These are phyloP conservation scores for Athalia circularis DNA, from an alignment of 2,888 invertebrate species.

Conservation along the genomic window DNA sequence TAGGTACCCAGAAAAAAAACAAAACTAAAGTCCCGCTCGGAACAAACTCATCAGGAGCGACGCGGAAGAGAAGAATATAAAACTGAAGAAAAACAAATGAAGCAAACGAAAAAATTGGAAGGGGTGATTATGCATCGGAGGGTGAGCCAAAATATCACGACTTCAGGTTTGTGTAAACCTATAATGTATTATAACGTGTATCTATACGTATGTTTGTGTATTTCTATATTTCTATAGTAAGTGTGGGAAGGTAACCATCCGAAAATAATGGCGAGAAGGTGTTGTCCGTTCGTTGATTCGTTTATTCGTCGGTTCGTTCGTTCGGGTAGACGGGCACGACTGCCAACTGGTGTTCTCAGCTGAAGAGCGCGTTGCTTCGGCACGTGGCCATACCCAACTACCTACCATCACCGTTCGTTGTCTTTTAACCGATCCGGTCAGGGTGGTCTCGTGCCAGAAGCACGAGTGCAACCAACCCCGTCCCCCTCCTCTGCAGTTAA, in stretches of 20 bases:
- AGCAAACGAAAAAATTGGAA: too few relatives aligned
- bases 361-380: not conserved
- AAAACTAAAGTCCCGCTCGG: too few relatives aligned
- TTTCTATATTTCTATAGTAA: conserved; percentile 3
- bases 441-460: conserved; percentile 37
- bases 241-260: conserved; percentile 8
- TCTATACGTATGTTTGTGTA: too few relatives aligned
- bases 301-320: not conserved
- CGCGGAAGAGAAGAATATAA: too few relatives aligned
- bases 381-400: conserved; percentile 16
- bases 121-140: too few relatives aligned
- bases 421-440: conserved; percentile 13
- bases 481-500: not conserved
- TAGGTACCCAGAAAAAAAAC: too few relatives aligned
- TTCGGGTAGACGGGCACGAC: conserved; percentile 36
- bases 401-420: not conserved
- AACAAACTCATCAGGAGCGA: too few relatives aligned
- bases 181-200: too few relatives aligned
- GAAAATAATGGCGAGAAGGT: conserved; percentile 42
- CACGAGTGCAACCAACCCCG: conserved; percentile 8
- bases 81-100: too few relatives aligned
- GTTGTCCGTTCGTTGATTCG: not conserved
- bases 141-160: too few relatives aligned
- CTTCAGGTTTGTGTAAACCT: too few relatives aligned
- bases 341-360: conserved; percentile 33